Percentiles rank a stretch among this genome's conserved stretches.
These are phyloP conservation scores for Chelidonichthys spinosus DNA, from an alignment of 2,797 vertebrate species.

Conservation along the genomic window DNA sequence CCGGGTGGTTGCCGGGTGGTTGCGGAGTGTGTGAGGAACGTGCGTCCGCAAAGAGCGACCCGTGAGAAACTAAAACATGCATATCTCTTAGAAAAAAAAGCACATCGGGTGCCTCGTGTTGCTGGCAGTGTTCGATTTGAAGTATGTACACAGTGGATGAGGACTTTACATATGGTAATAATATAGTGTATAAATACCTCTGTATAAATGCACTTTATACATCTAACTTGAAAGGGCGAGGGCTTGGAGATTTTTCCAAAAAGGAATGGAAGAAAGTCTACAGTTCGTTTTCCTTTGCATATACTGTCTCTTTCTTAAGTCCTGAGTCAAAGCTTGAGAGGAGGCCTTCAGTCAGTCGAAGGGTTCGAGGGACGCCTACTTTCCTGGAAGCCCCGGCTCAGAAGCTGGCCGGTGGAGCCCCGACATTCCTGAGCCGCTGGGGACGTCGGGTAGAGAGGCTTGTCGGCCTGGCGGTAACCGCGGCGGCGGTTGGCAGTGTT, in stretches of 20 bases:
- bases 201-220: slow-evolving; percentile 81
- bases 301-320: slow-evolving; percentile 90
- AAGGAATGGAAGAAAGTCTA: slow-evolving; percentile 89
- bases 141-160: slow-evolving; percentile 86
- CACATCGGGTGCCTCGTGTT: slow-evolving; percentile 89
- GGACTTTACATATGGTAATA: slow-evolving; percentile 64
- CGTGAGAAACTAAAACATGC: slow-evolving; percentile 84
- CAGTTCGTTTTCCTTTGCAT: slow-evolving; percentile 91
- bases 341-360: slow-evolving; percentile 60
- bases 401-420: slow-evolving; percentile 94
- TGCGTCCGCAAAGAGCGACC: slow-evolving; percentile 76
- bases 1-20: slow-evolving; percentile 76
- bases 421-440: slow-evolving; percentile 84
- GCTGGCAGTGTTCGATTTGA: slow-evolving; percentile 91
- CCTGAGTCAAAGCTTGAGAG: slow-evolving; percentile 96
- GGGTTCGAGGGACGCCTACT: slow-evolving; percentile 77
- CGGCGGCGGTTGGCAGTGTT: slow-evolving; percentile 44
- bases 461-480: slow-evolving; percentile 88
- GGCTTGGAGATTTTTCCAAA: slow-evolving; percentile 34
- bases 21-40: slow-evolving; percentile 83
- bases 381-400: slow-evolving; percentile 94
- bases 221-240: slow-evolving; percentile 77
- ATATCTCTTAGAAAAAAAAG: slow-evolving; percentile 87
- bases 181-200: slow-evolving; percentile 80
- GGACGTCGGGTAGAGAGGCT: slow-evolving; percentile 91